A percentile compares a stretch with the other conserved stretches of the same genome.
Conservation (phyloP, 2,888 invertebrate species). For the Gryllus longicercus region DNA sequence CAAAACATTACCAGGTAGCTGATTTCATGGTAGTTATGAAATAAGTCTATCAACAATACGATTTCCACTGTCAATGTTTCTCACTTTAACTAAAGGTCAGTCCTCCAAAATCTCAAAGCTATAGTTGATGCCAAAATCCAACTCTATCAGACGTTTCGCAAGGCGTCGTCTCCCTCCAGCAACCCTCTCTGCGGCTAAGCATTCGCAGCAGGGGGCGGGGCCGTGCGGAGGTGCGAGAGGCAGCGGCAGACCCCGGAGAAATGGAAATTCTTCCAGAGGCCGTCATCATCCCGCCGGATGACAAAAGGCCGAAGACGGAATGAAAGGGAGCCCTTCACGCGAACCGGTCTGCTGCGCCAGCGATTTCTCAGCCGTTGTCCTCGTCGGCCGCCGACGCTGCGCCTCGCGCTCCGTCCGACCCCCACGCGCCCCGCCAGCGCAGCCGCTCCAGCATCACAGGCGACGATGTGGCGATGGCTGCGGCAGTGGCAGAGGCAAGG, state of each 20-base stretch:
- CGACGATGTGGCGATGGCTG: neutral
- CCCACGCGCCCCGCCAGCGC: neutral
- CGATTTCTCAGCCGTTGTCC: neutral
- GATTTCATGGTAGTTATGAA: too few relatives aligned
- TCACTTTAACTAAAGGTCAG: too few relatives aligned
- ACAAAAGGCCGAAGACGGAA: neutral
- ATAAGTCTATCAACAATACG: too few relatives aligned
- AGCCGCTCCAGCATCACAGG: neutral
- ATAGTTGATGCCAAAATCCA: too few relatives aligned
- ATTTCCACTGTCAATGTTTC: too few relatives aligned
- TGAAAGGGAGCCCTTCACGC: conserved; percentile 4
- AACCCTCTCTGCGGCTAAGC: too few relatives aligned
- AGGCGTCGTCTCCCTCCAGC: too few relatives aligned
- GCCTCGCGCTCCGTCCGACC: neutral
- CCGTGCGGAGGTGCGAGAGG: neutral
- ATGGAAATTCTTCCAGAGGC: neutral
- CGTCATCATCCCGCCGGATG: neutral
- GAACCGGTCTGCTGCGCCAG: neutral
- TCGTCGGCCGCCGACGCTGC: neutral
- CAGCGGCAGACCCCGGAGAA: neutral
- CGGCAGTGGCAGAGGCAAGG: neutral
- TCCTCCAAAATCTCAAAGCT: too few relatives aligned
- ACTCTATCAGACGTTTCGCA: too few relatives aligned
- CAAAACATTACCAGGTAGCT: too few relatives aligned
- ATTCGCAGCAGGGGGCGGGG: too few relatives aligned